Evolutionary conservation across 2,888 invertebrate species (phyloP).

Genomic region (Bembecia ichneumoniformis): DNA sequence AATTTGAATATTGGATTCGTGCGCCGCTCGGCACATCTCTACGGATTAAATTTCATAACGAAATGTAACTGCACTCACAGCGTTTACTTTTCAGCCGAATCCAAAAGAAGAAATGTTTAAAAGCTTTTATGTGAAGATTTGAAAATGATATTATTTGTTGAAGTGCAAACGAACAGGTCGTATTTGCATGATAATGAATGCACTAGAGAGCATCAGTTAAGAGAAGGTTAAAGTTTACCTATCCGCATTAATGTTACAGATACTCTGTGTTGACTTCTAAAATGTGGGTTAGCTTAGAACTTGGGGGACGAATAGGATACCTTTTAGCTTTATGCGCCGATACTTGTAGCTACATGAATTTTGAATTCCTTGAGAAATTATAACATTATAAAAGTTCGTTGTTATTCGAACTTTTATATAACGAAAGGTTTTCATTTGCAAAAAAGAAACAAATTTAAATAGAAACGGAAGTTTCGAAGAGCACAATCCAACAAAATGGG

Average conservation of each 20-base stretch:
- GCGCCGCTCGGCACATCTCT: conserved; percentile 15
- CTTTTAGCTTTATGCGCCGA: no score
- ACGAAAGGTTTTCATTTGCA: conserved; percentile 2
- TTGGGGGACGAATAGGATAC: no score
- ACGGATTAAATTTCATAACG: conserved; percentile 20
- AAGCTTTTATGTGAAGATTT: not conserved
- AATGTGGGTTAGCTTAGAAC: no score
- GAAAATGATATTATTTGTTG: no score
- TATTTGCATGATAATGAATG: not conserved
- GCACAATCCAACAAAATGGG: conserved; percentile 36
- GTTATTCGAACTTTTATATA: conserved; percentile 13
- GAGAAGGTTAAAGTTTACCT: no score
- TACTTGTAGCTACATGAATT: no score
- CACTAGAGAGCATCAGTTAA: not conserved
- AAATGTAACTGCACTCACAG: not conserved
- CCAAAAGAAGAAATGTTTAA: not conserved
- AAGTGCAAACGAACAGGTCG: no score
- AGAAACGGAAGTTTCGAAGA: conserved; percentile 34
- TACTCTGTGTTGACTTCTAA: no score
- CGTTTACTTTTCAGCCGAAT: not conserved
- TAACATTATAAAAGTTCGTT: no score
- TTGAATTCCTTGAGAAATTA: no score
- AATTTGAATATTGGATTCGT: conserved; percentile 39
- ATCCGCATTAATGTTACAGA: no score
- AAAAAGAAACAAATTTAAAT: conserved; percentile 31